Evolutionary conservation across 2,113 vertebrate species (phyloP).

Genomic region (Tautogolabrus adspersus): DNA sequence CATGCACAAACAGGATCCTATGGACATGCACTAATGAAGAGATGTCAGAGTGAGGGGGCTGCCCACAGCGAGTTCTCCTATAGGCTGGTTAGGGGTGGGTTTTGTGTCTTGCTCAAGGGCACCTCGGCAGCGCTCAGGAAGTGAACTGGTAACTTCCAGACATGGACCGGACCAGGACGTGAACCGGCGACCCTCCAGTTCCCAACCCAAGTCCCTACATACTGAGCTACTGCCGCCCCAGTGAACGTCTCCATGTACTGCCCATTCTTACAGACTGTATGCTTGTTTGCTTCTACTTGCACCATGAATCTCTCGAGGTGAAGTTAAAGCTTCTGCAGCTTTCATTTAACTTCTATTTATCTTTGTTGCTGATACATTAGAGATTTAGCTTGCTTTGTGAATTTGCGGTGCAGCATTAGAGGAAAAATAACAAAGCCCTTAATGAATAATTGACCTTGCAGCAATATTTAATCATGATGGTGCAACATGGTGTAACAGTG

Average conservation of each 20-base stretch:
- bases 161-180: too few species aligned
- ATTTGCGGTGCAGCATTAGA: constrained; percentile 3
- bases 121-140: too few species aligned
- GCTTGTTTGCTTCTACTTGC: not conserved
- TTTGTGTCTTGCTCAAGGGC: too few species aligned
- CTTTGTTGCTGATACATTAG: constrained; percentile 17
- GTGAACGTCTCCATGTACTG: not conserved
- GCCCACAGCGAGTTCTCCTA: too few species aligned
- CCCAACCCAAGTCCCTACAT: too few species aligned
- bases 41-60: too few species aligned
- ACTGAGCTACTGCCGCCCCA: too few species aligned
- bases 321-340: not conserved
- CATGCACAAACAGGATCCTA: too few species aligned
- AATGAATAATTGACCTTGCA: constrained; percentile 52
- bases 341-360: not conserved
- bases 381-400: constrained; percentile 21
- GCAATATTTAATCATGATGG: constrained; percentile 34
- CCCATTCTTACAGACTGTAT: not conserved
- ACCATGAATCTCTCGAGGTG: constrained; percentile 2
- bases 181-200: too few species aligned
- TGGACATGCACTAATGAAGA: too few species aligned
- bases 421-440: constrained; percentile 29
- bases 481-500: constrained; percentile 49
- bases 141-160: too few species aligned
- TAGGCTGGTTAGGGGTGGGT: too few species aligned